Evolutionary conservation across 2,888 invertebrate genomes (phyloP).

Genomic region (Noctuana brunneofusca): DNA sequence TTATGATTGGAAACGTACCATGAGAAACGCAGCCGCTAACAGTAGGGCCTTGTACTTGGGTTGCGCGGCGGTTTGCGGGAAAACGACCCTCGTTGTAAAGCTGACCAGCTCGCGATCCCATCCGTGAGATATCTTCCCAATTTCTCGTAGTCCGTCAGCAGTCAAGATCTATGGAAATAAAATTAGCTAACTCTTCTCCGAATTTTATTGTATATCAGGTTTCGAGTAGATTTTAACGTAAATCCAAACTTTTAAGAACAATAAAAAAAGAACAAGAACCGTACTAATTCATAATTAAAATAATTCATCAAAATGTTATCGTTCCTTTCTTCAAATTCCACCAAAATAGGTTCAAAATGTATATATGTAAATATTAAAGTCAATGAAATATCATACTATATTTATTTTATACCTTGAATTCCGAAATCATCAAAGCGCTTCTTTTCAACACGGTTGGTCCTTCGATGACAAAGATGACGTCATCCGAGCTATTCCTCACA

Average conservation of each 20-base stretch:
- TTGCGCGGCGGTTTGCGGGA: slow-evolving; percentile 87
- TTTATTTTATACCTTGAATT: slow-evolving; percentile 60
- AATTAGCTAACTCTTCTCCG: no score
- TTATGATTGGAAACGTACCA: slow-evolving; percentile 82
- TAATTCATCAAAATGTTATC: no score
- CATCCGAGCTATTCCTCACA: slow-evolving; percentile 85
- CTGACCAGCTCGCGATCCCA: slow-evolving; percentile 87
- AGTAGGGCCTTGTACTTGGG: slow-evolving; percentile 90
- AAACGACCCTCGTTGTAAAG: slow-evolving; percentile 89
- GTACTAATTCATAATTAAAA: no score
- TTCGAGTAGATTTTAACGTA: no score
- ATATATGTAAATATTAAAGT: neutral
- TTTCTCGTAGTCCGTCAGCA: slow-evolving; percentile 83
- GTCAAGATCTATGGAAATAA: slow-evolving; percentile 74
- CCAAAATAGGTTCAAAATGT: no score
- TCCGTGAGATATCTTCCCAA: slow-evolving; percentile 87
- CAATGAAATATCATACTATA: neutral
- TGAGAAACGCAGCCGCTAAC: slow-evolving; percentile 90
- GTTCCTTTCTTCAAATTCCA: no score
- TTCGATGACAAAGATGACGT: slow-evolving; percentile 86
- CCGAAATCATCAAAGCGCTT: slow-evolving; percentile 63
- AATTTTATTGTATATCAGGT: no score
- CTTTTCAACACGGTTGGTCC: slow-evolving; percentile 84
- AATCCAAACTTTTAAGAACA: no score
- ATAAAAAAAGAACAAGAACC: no score